Percentiles rank a stretch among this genome's conserved stretches.
phyloP scores from a whole-genome alignment of 2,113 vertebrate genomes.

The Tricholaema leucomelas region DNA sequence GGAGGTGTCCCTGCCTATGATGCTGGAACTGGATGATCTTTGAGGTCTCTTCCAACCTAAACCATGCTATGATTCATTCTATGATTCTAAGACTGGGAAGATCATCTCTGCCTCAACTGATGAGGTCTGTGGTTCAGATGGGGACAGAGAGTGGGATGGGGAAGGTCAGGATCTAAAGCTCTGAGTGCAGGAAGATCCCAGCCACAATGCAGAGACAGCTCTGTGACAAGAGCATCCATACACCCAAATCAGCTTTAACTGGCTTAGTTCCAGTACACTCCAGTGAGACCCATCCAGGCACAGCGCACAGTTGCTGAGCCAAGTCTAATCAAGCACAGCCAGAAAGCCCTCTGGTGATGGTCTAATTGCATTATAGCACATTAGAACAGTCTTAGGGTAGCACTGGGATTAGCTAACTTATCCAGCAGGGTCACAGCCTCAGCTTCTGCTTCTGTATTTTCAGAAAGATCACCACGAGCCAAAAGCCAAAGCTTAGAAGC shows the following conservation, averaged over 20 bases:
- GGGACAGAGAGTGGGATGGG: background rate
- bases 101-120: background rate
- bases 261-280: background rate
- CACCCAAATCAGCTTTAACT: background rate
- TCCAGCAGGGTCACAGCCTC: background rate
- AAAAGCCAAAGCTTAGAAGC: background rate
- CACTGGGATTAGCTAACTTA: background rate
- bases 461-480: background rate
- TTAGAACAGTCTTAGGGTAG: conserved; percentile 10
- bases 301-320: rapidly evolving
- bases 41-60: too few species aligned
- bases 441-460: background rate
- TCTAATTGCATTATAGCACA: conserved; percentile 45
- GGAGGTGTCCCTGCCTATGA: too few species aligned
- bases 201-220: background rate
- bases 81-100: background rate
- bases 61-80: too few species aligned
- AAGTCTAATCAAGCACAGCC: background rate
- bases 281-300: conserved; percentile 16
- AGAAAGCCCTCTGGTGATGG: conserved; percentile 30
- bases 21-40: too few species aligned
- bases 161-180: background rate
- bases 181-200: background rate
- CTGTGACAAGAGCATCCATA: background rate
- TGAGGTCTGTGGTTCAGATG: background rate